These are phyloP conservation scores for Steinernema scapterisci DNA, from an alignment of 2,888 invertebrate species.

Conservation along the genomic window DNA sequence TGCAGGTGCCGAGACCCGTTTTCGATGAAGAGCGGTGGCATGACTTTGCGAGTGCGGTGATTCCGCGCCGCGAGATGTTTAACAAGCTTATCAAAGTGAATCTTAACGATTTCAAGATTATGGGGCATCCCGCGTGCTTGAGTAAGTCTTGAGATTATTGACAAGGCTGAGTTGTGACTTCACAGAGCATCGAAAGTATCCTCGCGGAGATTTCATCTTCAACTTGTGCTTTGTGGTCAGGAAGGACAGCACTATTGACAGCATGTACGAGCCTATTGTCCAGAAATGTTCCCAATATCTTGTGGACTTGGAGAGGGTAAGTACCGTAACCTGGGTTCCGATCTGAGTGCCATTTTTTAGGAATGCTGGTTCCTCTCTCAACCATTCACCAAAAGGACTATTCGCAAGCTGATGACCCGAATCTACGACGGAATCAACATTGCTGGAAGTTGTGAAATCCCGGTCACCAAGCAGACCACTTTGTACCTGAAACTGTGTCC, in stretches of 20 bases:
- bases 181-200: slow-evolving; percentile 40
- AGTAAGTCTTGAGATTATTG: slow-evolving; percentile 36
- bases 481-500: slow-evolving; percentile 62
- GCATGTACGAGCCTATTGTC: slow-evolving; percentile 66
- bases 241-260: slow-evolving; percentile 48
- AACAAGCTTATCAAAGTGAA: slow-evolving; percentile 55
- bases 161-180: not conserved
- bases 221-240: slow-evolving; percentile 66
- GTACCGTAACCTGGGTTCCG: not conserved
- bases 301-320: slow-evolving; percentile 58
- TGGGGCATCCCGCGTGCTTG: slow-evolving; percentile 64
- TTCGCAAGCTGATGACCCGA: slow-evolving; percentile 51
- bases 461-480: slow-evolving; percentile 51
- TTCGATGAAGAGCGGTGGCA: slow-evolving; percentile 44
- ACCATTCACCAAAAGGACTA: slow-evolving; percentile 33
- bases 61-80: slow-evolving; percentile 43
- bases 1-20: slow-evolving; percentile 43
- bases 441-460: slow-evolving; percentile 47
- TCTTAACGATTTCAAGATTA: slow-evolving; percentile 58
- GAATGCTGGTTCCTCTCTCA: slow-evolving; percentile 54
- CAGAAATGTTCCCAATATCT: slow-evolving; percentile 66
- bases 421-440: slow-evolving; percentile 56
- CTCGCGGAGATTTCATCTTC: slow-evolving; percentile 53
- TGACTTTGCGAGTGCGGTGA: slow-evolving; percentile 47
- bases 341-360: slow-evolving; percentile 28